Evolutionary conservation across 2,797 vertebrate species (phyloP).

Genomic region (Steatocranus sp.): DNA sequence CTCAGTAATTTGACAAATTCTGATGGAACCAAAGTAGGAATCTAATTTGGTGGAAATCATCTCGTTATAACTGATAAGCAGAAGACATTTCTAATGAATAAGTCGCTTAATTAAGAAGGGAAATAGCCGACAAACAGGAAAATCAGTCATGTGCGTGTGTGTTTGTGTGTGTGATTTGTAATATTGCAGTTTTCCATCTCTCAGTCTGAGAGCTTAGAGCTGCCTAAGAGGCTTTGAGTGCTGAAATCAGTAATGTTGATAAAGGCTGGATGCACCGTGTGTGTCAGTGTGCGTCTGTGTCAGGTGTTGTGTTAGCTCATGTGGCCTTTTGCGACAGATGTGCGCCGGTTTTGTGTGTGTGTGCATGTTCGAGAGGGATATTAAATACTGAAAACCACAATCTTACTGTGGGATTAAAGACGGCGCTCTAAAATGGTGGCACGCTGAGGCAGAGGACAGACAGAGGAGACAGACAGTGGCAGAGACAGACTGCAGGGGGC

Average conservation of each 20-base stretch:
- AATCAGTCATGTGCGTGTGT: conserved; percentile 13
- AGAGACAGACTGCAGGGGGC: background rate
- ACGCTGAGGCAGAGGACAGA: conserved; percentile 38
- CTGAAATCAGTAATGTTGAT: conserved; percentile 71
- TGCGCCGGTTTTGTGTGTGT: background rate
- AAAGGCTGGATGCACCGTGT: conserved; percentile 29
- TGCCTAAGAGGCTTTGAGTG: conserved; percentile 76
- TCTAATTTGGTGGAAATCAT: conserved; percentile 38
- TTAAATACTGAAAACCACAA: conserved; percentile 69
- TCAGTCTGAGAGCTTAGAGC: conserved; percentile 68
- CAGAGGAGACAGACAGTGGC: conserved; percentile 17
- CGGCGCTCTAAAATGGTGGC: conserved; percentile 73
- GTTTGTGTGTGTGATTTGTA: conserved; percentile 41
- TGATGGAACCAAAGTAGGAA: conserved; percentile 3
- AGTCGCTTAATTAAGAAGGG: conserved; percentile 42
- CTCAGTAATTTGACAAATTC: conserved; percentile 13
- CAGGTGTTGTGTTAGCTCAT: conserved; percentile 30
- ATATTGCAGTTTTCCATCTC: conserved; percentile 68
- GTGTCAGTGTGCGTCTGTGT: background rate
- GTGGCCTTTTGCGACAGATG: conserved; percentile 38
- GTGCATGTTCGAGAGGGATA: conserved; percentile 11
- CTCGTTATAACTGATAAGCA: conserved; percentile 20
- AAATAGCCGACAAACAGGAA: conserved; percentile 48
- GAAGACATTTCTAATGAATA: conserved; percentile 27
- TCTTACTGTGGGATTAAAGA: conserved; percentile 71